A percentile compares a stretch with the other conserved stretches of the same genome.
Evolutionary conservation across 1,140 invertebrate species (phyloP).

Genomic region (Heterodera carotae): DNA sequence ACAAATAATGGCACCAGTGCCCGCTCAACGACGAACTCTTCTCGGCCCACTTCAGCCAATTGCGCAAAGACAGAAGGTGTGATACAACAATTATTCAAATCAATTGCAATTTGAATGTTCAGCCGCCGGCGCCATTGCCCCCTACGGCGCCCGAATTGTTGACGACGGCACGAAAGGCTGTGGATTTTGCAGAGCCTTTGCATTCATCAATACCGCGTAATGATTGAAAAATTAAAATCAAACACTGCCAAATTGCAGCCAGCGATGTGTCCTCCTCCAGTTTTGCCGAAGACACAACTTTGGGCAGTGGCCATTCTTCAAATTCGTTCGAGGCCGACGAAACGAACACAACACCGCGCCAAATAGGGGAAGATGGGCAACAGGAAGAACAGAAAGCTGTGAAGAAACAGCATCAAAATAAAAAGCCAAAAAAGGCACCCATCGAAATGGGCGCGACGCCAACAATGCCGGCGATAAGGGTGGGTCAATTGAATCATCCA

Average conservation of each 20-base stretch:
- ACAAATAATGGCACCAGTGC: slow-evolving; percentile 7
- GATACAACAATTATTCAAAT: background rate
- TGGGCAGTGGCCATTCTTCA: background rate
- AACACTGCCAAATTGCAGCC: slow-evolving; percentile 17
- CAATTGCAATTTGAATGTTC: background rate
- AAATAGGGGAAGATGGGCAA: slow-evolving; percentile 1
- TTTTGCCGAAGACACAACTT: background rate
- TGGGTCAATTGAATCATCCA: too few relatives aligned
- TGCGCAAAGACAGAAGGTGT: slow-evolving; percentile 5
- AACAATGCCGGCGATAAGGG: slow-evolving; percentile 12
- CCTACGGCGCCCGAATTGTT: slow-evolving; percentile 11
- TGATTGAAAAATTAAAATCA: background rate
- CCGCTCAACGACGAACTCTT: background rate
- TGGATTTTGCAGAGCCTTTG: slow-evolving; percentile 55
- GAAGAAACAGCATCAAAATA: background rate
- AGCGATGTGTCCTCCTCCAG: slow-evolving; percentile 31
- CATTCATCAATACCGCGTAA: slow-evolving; percentile 58
- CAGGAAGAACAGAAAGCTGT: background rate
- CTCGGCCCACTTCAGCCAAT: slow-evolving; percentile 15
- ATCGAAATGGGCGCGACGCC: slow-evolving; percentile 9
- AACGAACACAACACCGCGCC: background rate
- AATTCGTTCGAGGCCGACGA: slow-evolving; percentile 7
- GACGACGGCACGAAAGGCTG: slow-evolving; percentile 19
- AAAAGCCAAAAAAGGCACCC: slow-evolving; percentile 1
- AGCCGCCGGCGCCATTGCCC: background rate